Evolutionary conservation across 2,797 vertebrate species (phyloP).

Genomic region (Chanos chanos): DNA sequence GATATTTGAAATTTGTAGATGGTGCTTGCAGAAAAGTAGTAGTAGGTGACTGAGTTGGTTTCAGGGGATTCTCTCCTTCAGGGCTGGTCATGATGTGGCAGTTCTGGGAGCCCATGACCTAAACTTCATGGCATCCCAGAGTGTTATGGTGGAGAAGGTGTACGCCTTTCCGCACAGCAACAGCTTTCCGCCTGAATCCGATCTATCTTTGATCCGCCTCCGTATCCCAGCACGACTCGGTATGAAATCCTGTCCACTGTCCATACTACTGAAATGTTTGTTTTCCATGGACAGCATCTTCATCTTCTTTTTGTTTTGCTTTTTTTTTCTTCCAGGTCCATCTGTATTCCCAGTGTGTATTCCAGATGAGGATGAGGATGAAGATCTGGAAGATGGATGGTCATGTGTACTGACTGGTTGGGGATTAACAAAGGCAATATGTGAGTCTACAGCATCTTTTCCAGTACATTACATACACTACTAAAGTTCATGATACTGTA

Average conservation of each 20-base stretch:
- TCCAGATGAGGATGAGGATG: conserved; percentile 53
- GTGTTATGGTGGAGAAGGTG: conserved; percentile 48
- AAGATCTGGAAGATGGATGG: conserved; percentile 49
- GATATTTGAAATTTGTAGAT: too few species aligned
- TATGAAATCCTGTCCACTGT: conserved; percentile 16
- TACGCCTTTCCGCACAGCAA: conserved; percentile 25
- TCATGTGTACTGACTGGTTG: conserved; percentile 63
- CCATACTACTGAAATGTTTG: not conserved
- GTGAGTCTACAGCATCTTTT: too few species aligned
- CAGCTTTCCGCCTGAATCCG: conserved; percentile 47
- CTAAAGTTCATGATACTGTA: too few species aligned
- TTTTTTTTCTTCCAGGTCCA: conserved; percentile 40
- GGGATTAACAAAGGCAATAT: conserved; percentile 42
- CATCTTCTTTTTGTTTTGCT: too few species aligned
- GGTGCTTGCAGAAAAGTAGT: not conserved
- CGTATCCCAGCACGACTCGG: conserved; percentile 43
- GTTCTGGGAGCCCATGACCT: conserved; percentile 61
- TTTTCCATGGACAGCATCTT: not conserved
- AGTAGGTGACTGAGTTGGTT: not conserved
- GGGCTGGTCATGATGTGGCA: conserved; percentile 51
- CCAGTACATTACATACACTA: too few species aligned
- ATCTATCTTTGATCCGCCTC: conserved; percentile 61
- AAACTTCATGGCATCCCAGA: conserved; percentile 35
- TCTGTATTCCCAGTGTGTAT: conserved; percentile 56
- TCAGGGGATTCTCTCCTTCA: conserved; percentile 30